Conservation (phyloP, 1,140 invertebrate species). For the Pseudomyrmex concolor region DNA sequence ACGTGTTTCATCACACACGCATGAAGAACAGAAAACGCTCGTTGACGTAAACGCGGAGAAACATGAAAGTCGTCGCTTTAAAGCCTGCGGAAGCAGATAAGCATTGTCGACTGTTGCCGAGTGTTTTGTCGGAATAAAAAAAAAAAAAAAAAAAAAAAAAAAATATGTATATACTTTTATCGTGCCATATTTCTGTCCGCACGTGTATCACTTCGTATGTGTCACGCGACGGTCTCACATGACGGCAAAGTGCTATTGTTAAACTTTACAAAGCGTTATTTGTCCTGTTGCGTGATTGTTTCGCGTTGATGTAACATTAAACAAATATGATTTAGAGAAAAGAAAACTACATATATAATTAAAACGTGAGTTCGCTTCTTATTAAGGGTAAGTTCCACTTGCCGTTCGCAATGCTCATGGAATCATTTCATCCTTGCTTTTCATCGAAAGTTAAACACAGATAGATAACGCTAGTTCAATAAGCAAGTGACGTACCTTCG, state of each 20-base stretch:
- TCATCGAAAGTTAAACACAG: too few species aligned
- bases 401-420: too few species aligned
- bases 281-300: constrained; percentile 45
- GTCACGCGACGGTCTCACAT: not conserved
- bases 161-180: constrained; percentile 53
- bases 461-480: too few species aligned
- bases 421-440: too few species aligned
- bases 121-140: constrained; percentile 46
- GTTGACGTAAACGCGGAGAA: constrained; percentile 22
- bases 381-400: too few species aligned
- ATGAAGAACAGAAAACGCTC: constrained; percentile 57
- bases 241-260: constrained; percentile 54
- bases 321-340: not conserved
- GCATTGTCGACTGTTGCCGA: constrained; percentile 43
- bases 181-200: constrained; percentile 20
- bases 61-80: constrained; percentile 66
- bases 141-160: too few species aligned
- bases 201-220: constrained; percentile 38
- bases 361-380: not conserved
- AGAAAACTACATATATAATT: not conserved
- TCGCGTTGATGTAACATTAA: constrained; percentile 4
- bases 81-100: constrained; percentile 60
- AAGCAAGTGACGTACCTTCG: too few species aligned
- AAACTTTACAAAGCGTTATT: constrained; percentile 52
- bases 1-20: constrained; percentile 29